Conservation (phyloP, 2,888 invertebrate species). For the Stratiomys singularior region DNA sequence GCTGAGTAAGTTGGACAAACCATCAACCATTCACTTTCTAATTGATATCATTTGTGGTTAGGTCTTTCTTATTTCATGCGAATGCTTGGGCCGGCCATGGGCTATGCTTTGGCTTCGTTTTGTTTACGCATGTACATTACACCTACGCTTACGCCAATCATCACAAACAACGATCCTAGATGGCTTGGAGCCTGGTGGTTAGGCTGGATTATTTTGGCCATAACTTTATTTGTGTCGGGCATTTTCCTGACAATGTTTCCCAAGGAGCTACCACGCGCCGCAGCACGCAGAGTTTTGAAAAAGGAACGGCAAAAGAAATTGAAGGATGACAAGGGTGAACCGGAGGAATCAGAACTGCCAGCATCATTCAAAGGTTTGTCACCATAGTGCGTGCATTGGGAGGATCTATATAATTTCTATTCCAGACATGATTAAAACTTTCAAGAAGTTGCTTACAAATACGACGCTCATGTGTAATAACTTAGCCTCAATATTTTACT, state of each 20-base stretch:
- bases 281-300: constrained; percentile 67
- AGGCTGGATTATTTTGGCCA: constrained; percentile 75
- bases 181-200: constrained; percentile 90
- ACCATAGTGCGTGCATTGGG: neutral
- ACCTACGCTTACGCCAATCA: constrained; percentile 72
- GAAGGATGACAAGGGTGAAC: constrained; percentile 55
- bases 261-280: constrained; percentile 74
- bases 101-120: constrained; percentile 74
- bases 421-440: constrained; percentile 72
- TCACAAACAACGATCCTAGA: constrained; percentile 75
- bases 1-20: constrained; percentile 68
- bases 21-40: neutral
- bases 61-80: constrained; percentile 75
- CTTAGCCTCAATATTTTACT: constrained; percentile 77
- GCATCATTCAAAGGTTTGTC: constrained; percentile 66
- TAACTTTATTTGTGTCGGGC: constrained; percentile 70
- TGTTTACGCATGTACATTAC: constrained; percentile 75
- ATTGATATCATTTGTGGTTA: constrained; percentile 56
- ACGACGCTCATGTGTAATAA: constrained; percentile 78
- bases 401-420: constrained; percentile 1
- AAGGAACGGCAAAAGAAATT: constrained; percentile 57
- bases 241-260: constrained; percentile 75
- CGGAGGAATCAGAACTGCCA: constrained; percentile 59
- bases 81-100: constrained; percentile 76
- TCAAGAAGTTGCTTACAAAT: constrained; percentile 73